phyloP scores from a whole-genome alignment of 2,797 vertebrate genomes.

The Xiphorhynchus erythropygius region DNA sequence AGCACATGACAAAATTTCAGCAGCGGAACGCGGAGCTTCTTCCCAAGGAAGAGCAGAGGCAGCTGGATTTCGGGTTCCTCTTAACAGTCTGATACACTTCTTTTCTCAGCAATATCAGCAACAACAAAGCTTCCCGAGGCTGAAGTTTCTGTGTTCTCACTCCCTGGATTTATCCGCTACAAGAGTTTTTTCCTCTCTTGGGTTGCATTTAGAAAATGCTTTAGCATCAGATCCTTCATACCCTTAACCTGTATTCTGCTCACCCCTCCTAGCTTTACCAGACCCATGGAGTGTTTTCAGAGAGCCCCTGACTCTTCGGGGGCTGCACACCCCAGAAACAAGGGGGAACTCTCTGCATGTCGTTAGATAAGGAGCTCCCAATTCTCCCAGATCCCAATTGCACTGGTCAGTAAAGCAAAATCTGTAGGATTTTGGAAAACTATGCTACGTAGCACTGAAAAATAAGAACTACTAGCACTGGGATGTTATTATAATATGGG shows the following conservation, averaged over 20 bases:
- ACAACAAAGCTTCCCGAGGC: background rate
- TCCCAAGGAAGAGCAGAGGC: background rate
- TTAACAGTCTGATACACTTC: background rate
- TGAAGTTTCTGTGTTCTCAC: background rate
- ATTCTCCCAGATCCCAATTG: background rate
- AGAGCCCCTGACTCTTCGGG: background rate
- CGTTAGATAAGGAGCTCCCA: background rate
- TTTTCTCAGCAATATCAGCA: background rate
- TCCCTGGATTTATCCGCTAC: background rate
- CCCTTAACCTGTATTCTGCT: background rate
- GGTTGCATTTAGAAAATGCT: background rate
- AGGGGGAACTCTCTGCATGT: background rate
- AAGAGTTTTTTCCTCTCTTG: background rate
- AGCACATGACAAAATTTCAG: background rate
- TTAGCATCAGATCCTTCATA: background rate
- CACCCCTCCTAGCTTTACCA: background rate
- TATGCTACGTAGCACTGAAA: background rate
- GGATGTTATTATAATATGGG: fast-evolving
- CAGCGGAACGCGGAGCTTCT: background rate
- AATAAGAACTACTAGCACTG: background rate
- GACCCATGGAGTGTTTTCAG: background rate
- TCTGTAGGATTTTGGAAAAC: background rate
- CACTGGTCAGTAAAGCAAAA: background rate
- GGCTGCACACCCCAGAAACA: background rate
- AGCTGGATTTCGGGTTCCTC: background rate